Evolutionary conservation across 53 echinoderm and acorn worm genomes (phyloP).

Genomic region (Actinopyga echinites): DNA sequence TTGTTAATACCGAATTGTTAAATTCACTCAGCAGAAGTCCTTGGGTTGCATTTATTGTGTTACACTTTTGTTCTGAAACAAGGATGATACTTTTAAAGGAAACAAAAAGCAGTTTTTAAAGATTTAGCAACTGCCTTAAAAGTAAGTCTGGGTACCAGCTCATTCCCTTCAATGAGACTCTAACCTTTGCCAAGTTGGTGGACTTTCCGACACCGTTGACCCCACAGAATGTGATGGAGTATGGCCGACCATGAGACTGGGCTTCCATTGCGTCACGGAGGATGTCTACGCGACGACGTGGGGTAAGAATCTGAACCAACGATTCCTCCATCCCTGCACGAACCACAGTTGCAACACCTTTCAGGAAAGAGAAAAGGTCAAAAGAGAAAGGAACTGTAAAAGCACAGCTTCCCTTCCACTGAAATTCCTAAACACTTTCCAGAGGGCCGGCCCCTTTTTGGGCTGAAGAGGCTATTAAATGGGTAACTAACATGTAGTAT

Average conservation of each 20-base stretch:
- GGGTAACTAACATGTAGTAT: not conserved
- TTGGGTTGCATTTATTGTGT: too few relatives aligned
- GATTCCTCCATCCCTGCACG: slow-evolving; percentile 90
- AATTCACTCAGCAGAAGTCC: too few relatives aligned
- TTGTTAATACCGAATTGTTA: too few relatives aligned
- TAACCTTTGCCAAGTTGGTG: slow-evolving; percentile 97
- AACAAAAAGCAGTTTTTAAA: too few relatives aligned
- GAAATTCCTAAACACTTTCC: too few relatives aligned
- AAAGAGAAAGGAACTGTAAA: not conserved
- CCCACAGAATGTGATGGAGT: slow-evolving; percentile 95
- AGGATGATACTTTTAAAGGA: too few relatives aligned
- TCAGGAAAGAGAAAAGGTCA: not conserved
- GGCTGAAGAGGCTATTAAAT: not conserved
- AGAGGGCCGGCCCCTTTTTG: not conserved
- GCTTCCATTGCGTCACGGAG: slow-evolving; percentile 88
- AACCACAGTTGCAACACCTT: slow-evolving; percentile 90
- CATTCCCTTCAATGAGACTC: too few relatives aligned
- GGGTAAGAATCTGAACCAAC: slow-evolving; percentile 93
- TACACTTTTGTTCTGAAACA: too few relatives aligned
- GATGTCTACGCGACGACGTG: slow-evolving; percentile 94
- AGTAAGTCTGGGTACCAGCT: too few relatives aligned
- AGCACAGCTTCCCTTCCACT: not conserved
- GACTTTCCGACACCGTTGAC: slow-evolving; percentile 99
- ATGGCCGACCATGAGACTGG: slow-evolving; percentile 72
- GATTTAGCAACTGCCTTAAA: too few relatives aligned